Conservation (phyloP, 2,113 vertebrate genomes). For the Hemibates koningsi region DNA sequence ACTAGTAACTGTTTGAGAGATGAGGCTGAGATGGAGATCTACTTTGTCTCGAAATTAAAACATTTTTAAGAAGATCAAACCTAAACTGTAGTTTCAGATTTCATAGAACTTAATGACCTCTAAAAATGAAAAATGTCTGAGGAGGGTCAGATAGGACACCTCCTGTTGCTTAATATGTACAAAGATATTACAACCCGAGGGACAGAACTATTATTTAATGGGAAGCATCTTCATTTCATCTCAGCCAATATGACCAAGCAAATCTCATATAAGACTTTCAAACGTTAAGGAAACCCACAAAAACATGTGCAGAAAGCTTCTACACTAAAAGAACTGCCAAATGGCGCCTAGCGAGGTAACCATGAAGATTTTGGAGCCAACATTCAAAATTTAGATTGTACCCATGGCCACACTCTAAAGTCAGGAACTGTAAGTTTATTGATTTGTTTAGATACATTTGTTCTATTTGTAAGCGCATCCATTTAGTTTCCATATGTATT, state of each 20-base stretch:
- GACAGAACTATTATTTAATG: background rate
- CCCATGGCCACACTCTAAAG: background rate
- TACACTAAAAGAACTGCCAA: background rate
- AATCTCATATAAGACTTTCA: background rate
- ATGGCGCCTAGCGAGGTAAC: background rate
- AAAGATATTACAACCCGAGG: background rate
- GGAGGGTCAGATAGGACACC: accelerated
- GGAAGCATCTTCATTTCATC: background rate
- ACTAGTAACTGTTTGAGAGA: background rate
- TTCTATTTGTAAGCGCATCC: background rate
- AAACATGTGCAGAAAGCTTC: accelerated
- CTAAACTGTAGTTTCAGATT: accelerated
- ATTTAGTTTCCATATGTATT: background rate
- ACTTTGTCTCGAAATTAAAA: background rate
- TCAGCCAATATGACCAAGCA: background rate
- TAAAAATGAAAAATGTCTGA: background rate
- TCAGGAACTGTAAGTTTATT: accelerated
- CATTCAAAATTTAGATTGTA: background rate
- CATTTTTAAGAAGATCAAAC: background rate
- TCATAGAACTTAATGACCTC: background rate
- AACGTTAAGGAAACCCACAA: background rate
- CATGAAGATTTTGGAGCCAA: background rate
- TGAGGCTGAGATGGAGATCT: background rate
- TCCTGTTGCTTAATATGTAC: background rate
- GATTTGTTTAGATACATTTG: background rate